These are phyloP conservation scores for Heliconius hewitsoni DNA, from an alignment of 1,140 invertebrate species.

Conservation along the genomic window DNA sequence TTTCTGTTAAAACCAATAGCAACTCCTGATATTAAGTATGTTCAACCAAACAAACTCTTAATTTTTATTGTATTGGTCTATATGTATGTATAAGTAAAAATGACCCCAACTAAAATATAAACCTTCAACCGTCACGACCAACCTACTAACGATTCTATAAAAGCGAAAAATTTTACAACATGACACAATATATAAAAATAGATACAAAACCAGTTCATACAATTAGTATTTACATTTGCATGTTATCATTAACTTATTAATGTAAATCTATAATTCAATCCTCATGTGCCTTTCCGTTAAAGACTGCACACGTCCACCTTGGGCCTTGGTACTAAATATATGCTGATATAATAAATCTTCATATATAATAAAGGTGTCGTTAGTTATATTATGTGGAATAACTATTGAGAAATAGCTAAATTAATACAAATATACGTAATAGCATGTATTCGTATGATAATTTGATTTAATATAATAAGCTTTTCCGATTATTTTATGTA, in stretches of 20 bases:
- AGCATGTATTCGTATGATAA: no score
- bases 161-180: not conserved
- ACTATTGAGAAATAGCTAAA: not conserved
- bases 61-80: no score
- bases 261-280: slow-evolving; percentile 24
- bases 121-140: no score
- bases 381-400: slow-evolving; percentile 12
- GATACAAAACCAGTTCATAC: not conserved
- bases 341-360: slow-evolving; percentile 29
- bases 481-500: no score
- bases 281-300: slow-evolving; percentile 12
- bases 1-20: no score
- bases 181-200: slow-evolving; percentile 3
- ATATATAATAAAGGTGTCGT: slow-evolving; percentile 12
- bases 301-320: slow-evolving; percentile 27
- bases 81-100: no score
- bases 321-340: slow-evolving; percentile 19
- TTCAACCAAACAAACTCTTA: no score
- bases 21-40: no score
- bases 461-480: no score
- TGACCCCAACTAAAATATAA: no score
- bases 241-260: slow-evolving; percentile 23
- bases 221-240: slow-evolving; percentile 14
- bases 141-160: not conserved
- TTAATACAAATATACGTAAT: not conserved